A percentile compares a stretch with the other conserved stretches of the same genome.
These are phyloP conservation scores for Elanus axillaris DNA, from an alignment of 2,113 vertebrate genomes.

Conservation along the genomic window DNA sequence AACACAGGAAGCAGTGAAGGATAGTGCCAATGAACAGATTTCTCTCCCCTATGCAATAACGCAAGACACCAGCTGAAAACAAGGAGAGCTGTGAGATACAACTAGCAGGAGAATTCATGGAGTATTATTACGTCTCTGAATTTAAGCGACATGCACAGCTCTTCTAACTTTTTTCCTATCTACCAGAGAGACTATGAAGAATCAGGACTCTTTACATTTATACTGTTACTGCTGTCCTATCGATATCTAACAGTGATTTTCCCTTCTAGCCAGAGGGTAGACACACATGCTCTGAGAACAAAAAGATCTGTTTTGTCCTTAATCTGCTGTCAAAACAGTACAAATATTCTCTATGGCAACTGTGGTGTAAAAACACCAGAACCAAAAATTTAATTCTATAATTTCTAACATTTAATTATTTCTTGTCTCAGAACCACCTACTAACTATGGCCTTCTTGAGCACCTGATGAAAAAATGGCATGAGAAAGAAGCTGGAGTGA, in stretches of 20 bases:
- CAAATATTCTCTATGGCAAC: background rate
- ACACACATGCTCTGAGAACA: background rate
- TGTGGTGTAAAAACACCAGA: background rate
- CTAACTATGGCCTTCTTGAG: constrained; percentile 70
- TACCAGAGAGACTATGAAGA: background rate
- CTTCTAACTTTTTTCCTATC: background rate
- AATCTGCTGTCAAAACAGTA: background rate
- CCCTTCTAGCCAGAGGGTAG: background rate
- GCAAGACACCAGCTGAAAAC: background rate
- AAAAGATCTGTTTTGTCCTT: background rate
- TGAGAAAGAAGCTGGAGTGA: background rate
- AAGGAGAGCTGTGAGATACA: background rate
- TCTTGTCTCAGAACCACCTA: constrained; percentile 72
- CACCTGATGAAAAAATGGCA: constrained; percentile 47
- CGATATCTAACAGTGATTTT: background rate
- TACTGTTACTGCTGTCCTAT: background rate
- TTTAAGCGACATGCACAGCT: background rate
- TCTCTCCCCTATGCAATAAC: background rate
- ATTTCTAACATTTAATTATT: background rate
- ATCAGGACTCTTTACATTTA: background rate
- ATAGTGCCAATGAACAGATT: background rate
- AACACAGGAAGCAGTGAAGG: background rate
- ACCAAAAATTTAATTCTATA: background rate
- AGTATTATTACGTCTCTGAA: background rate
- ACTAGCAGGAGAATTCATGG: background rate